Base-by-base conservation (phyloP, 2,888 invertebrate species). In the Drosophila nr. medialis region DNA sequence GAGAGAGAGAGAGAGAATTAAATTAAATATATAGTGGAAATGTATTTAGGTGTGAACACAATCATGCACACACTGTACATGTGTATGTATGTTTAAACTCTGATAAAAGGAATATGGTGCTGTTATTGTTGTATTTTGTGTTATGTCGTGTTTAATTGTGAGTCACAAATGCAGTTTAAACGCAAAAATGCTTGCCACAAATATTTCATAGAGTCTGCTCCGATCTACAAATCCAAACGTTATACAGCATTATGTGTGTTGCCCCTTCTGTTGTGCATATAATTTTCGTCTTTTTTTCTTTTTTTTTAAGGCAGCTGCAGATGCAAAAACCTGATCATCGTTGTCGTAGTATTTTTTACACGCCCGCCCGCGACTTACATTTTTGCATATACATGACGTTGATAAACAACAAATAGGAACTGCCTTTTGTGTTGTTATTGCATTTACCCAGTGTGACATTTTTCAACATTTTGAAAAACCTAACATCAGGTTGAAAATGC, bases 271-370 rank as follows among this genome's bases (percentile, higher is more conserved):
- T 21, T 27, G 27, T 55, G 45, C 45, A 45, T 15, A 15, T 15
- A 45, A 49, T 21, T 67, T 32, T 24, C 2, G 40, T 64, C 3
- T 32, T 36, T 36, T 65, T 38, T 38, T 15, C 1, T 32, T 15
- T 54, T 36, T 61, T 29, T 18, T 53, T 51, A 36, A 34, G 45
- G 40, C 76, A 72, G 67, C 64, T 76, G 76, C 76, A 77, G 61
- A 72, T 72, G 77, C 64, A 59, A 70, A 77, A 77, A 77, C 77
- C 77, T 77, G 77, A 77, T 77, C 77, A 77, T 65, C 73, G 64
- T 63, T 70, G 66, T 51, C 55, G 68, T 36, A 51, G 24, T 45
- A 45, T 24, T 71, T 53, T 76, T 65, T 75, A 50, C 66, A 72
- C 75, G 64, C 67, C 64, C 76, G 77, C 76, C 77, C 64, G 61